Base-by-base conservation (phyloP, 2,888 invertebrate genomes). In the Nemurella pictetii region DNA sequence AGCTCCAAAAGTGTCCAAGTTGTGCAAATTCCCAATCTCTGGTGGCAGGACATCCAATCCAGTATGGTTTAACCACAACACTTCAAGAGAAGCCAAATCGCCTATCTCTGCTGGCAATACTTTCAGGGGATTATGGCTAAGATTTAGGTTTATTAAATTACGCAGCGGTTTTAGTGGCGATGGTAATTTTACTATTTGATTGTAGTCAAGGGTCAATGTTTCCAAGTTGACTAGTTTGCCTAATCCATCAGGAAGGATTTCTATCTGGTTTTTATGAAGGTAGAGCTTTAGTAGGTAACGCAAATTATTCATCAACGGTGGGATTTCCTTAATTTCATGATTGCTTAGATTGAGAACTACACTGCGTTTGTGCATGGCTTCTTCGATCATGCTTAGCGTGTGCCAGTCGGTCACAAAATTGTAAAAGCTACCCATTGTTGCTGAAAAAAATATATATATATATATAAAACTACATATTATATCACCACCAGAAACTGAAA, bases 321-420 rank as follows among this genome's bases (percentile, higher is more conserved):
- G 95, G 87, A 94, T 91, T 88, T 92, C 92, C 0, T 90, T 89
- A 86, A 95, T 93, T 91, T 94, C 94, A 88, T 92, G 94, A 86
- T 93, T 93, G 87, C 94, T 94, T 85, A 95, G 90, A 90, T 92
- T 93, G 87, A 95, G 90, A 86, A 92, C 91, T 85, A 92, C 92
- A 75, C 93, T 92, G 89, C 93, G 93, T 88, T 92, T 93, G 36
- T 90, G 90, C 85, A 93, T 91, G 12, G 93, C 94, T 88, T 93
- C 92, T 90, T 95, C 94, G 88, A 95, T 93, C 87, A 93, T 91
- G 72, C 94, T 94, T 88, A 94, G 89, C 88, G 94, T 93, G 88
- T 94, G 93, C 89, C 94, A 93, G 90, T 93, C 92, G 90, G 94
- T 94, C 88, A 94, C 93, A 90, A 94, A 94, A 90, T 94, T 93